Evolutionary conservation across 2,888 invertebrate species (phyloP), one percentile per base, ranked within the genome.

Genomic region (Zaprionus lineosus): DNA sequence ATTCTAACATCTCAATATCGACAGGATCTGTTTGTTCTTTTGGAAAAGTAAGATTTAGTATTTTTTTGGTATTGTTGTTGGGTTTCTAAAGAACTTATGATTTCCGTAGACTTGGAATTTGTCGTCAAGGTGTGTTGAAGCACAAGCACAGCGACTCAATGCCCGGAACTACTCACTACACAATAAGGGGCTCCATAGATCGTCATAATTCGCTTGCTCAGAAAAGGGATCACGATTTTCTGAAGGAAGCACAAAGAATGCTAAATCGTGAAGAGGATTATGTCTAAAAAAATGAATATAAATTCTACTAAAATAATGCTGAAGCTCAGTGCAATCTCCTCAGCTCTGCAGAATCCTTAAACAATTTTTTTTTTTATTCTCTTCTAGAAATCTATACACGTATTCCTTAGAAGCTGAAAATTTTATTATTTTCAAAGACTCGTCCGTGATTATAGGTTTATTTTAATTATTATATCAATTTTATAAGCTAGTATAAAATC

Each of bases 1-100:
- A 95, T 97, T 72, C 91, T 97, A 86, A 97, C 97, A 4, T 94
- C 96, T 63, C 96, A 96, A 89, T 97, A 96, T 87, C 92, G 96
- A 31, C 92, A 93, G 72, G 96, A 97, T 88, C 91, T 95, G 14
- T 91, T 93, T 46, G 91, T 92, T 7, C 88, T 95, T 29, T 90
- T 95, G 40, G 92, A 94, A 1, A 93, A 93, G 91, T 95, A 91
- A 64, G 78, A 69, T 11, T 1, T 6, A 24, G 6, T 24, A 24
- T 24, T 24, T 4, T 8, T 24, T 24, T 7, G n/a, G 4, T 4
- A 24, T 4, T 24, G 6, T 24, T 2, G 4, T 11, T 31, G n/a
- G n/a, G n/a, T n/a, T n/a, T n/a, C n/a, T n/a, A n/a, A n/a, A n/a
- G n/a, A n/a, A n/a, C n/a, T n/a, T n/a, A n/a, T n/a, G n/a, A 2